phyloP scores from a whole-genome alignment of 2,888 invertebrate species.

The Malachius bipustulatus region DNA sequence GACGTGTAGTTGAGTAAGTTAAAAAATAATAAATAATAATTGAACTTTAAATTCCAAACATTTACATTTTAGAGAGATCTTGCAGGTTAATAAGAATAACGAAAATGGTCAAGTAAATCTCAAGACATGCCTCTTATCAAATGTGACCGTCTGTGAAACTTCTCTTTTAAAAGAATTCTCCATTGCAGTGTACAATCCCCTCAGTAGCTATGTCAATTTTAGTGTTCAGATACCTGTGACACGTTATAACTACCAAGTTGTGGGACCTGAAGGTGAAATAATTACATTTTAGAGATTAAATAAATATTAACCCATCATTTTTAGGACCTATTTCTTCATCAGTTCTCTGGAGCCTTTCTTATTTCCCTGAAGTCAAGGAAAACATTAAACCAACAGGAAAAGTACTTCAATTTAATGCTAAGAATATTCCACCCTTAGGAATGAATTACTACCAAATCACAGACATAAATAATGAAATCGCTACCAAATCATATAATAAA shows the following conservation, averaged over 20 bases:
- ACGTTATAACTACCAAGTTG: constrained; percentile 44
- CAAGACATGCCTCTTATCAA: constrained; percentile 42
- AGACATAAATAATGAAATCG: neutral
- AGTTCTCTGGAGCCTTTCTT: neutral
- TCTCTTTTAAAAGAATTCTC: constrained; percentile 53
- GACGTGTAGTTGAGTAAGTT: neutral
- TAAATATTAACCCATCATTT: no score
- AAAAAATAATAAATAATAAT: no score
- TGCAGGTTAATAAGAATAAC: no score
- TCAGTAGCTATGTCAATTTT: constrained; percentile 47
- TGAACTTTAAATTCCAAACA: no score
- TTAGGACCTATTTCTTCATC: neutral
- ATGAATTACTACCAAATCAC: neutral
- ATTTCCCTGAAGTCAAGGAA: neutral
- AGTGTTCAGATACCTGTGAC: constrained; percentile 53
- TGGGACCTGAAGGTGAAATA: constrained; percentile 46
- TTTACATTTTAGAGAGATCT: no score
- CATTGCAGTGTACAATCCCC: constrained; percentile 68
- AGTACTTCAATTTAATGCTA: neutral
- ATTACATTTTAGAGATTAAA: neutral
- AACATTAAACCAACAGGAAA: neutral
- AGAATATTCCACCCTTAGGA: neutral
- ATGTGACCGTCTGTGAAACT: constrained; percentile 59
- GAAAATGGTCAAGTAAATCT: no score
- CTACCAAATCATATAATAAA: neutral